Evolutionary conservation across 1,140 invertebrate genomes (phyloP).

Genomic region (Nasonia vitripennis): DNA sequence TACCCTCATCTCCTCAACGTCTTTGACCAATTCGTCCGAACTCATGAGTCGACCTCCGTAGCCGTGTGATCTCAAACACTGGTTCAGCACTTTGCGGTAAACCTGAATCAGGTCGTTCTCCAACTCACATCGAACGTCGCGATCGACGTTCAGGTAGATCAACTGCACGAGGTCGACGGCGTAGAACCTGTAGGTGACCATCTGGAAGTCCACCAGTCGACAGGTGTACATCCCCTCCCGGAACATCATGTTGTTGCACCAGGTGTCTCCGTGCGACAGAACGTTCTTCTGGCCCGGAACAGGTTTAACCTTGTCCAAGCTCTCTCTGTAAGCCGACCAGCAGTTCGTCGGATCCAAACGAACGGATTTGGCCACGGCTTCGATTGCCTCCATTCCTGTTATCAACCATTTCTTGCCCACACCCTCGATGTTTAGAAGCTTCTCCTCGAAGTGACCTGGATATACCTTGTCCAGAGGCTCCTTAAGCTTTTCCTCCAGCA

Average conservation of each 20-base stretch:
- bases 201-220: constrained; percentile 33
- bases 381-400: neutral
- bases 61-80: neutral
- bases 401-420: neutral
- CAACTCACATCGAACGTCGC: neutral
- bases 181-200: neutral
- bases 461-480: neutral
- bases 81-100: neutral
- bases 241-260: constrained; percentile 37
- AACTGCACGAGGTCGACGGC: neutral
- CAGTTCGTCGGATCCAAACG: neutral
- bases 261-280: constrained; percentile 2
- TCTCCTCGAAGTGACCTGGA: neutral
- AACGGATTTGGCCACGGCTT: neutral
- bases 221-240: neutral
- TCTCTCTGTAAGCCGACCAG: neutral
- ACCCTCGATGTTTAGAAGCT: neutral
- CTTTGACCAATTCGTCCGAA: neutral
- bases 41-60: neutral
- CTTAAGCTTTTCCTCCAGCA: neutral
- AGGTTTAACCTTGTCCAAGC: neutral
- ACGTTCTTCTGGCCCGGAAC: neutral
- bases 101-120: neutral
- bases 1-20: neutral
- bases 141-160: constrained; percentile 1